Base-by-base conservation (phyloP, 2,888 invertebrate species). In the Drosophila maculinotata region DNA sequence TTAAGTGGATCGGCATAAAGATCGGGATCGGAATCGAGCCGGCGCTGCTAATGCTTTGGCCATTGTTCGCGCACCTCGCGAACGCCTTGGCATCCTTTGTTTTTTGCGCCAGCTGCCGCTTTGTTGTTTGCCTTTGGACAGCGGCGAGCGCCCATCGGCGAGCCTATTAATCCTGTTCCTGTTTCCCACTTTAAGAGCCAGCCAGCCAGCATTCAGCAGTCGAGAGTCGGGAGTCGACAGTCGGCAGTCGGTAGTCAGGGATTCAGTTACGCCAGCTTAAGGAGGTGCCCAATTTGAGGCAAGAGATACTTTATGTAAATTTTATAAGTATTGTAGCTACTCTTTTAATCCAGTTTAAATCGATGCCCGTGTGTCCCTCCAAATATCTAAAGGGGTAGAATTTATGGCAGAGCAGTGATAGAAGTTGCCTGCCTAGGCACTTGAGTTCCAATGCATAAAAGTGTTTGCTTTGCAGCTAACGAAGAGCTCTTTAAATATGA, bases 231-330 rank as follows among this genome's bases (percentile, higher is more conserved):
- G 48, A 75, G 51, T 17, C 31, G n/a, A n/a, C 20, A 42, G 48
- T 63, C 51, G 63, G 38, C 20, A 3, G 20, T 20, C 20, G 60
- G 66, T 48, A 75, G 51, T 17, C 31, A 36, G 57, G 45, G 56
- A 78, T 80, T 84, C 74, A 68, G 81, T 79, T 84, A 81, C 79
- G 85, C 57, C 75, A 64, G 82, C 82, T 85, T 85, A 82, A 54
- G 48, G 62, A 45, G 49, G 42, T 33, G 47, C 4, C 48, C 51
- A 58, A 70, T 70, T n/a, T 53, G 68, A 67, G 54, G 58, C 49
- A 62, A 53, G n/a, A 65, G 68, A 79, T 82, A 69, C 72, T 63
- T 85, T 85, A 81, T 85, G 79, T 62, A 56, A 82, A 85, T 84
- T 82, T 71, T 12, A 47, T 62, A 73, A 72, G 58, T 44, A 69